Evolutionary conservation across 2,888 invertebrate genomes (phyloP).

Genomic region (Mesodorylaimus sp.): DNA sequence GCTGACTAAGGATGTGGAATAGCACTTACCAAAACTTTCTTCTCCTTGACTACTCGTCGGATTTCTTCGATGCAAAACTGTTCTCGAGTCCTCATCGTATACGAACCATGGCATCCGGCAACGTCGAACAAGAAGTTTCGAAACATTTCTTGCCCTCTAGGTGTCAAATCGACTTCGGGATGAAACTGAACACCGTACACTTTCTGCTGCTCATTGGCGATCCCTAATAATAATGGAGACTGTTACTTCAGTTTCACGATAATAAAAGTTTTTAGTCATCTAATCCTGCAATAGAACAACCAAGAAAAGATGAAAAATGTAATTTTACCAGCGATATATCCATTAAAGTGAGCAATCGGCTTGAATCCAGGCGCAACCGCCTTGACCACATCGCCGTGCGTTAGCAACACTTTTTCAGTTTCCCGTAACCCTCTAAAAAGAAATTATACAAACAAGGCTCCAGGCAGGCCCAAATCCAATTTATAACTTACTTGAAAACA

Average conservation of each 20-base stretch:
- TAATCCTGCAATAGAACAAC: slow-evolving; percentile 52
- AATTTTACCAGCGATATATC: slow-evolving; percentile 31
- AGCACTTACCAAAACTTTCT: slow-evolving; percentile 67
- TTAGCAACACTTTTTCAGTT: slow-evolving; percentile 70
- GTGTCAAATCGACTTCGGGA: slow-evolving; percentile 88
- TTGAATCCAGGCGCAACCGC: slow-evolving; percentile 72
- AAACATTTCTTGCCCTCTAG: slow-evolving; percentile 65
- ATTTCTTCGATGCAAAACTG: slow-evolving; percentile 78
- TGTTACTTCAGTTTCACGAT: neutral
- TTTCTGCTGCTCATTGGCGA: slow-evolving; percentile 69
- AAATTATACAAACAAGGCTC: slow-evolving; percentile 1
- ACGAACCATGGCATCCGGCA: slow-evolving; percentile 63
- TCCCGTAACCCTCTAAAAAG: slow-evolving; percentile 57
- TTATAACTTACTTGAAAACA: slow-evolving; percentile 64
- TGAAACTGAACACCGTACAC: slow-evolving; percentile 96
- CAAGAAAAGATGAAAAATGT: too few species aligned
- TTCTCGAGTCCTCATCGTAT: slow-evolving; percentile 69
- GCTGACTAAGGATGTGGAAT: too few species aligned
- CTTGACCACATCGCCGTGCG: slow-evolving; percentile 90
- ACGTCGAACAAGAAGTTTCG: slow-evolving; percentile 84
- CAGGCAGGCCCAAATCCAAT: slow-evolving; percentile 1
- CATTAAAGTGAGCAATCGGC: slow-evolving; percentile 48
- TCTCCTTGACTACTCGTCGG: slow-evolving; percentile 63
- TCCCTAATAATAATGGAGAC: slow-evolving; percentile 41
- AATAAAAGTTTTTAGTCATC: neutral